A percentile compares a stretch with the other conserved stretches of the same genome.
Evolutionary conservation across 2,797 vertebrate species (phyloP).

Genomic region (Sarcophilus harrisii): DNA sequence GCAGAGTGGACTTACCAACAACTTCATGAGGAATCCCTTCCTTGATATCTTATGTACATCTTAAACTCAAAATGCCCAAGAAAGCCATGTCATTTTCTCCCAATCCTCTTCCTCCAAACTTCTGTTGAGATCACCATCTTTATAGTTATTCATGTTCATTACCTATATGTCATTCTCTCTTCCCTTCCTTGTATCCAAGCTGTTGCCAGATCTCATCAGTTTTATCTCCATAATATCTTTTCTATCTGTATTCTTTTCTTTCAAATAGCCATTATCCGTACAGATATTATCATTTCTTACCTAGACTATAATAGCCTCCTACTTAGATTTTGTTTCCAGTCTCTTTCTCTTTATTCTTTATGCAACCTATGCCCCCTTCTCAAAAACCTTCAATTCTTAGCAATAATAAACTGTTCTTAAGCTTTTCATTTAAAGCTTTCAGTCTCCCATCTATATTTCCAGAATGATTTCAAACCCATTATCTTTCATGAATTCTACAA

Average conservation of each 20-base stretch:
- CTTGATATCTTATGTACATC: not conserved
- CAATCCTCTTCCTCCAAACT: not conserved
- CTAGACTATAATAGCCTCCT: not conserved
- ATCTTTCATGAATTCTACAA: not conserved
- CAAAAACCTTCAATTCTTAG: not conserved
- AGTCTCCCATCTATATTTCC: not conserved
- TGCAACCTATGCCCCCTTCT: not conserved
- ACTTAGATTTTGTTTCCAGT: not conserved
- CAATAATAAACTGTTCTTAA: not conserved
- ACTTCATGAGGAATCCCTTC: not conserved
- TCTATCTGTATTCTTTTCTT: not conserved
- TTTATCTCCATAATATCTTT: not conserved
- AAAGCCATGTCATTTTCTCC: not conserved
- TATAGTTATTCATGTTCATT: not conserved
- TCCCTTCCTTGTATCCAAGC: no score
- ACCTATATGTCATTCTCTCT: not conserved
- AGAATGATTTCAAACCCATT: not conserved
- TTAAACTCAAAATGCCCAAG: not conserved
- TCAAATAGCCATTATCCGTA: not conserved
- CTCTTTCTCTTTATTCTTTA: not conserved
- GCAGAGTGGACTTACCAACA: not conserved
- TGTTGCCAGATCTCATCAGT: not conserved
- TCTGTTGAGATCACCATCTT: not conserved
- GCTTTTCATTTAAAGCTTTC: not conserved
- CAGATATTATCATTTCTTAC: not conserved